Percentiles rank a stretch among this genome's conserved stretches.
Evolutionary conservation across 1,140 invertebrate genomes (phyloP).

Genomic region (Lerema accius): DNA sequence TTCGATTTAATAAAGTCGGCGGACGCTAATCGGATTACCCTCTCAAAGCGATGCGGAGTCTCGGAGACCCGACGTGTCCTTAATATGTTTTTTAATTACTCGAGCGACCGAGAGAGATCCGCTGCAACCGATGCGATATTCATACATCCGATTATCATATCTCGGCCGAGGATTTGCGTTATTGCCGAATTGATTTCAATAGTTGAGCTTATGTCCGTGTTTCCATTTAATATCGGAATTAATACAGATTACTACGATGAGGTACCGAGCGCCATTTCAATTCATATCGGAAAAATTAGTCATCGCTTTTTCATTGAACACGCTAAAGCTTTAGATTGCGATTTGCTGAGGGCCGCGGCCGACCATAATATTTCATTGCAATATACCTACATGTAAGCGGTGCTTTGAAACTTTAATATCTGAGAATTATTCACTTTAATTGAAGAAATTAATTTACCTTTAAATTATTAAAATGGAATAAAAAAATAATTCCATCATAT

Average conservation of each 20-base stretch:
- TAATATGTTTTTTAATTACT: conserved; percentile 69
- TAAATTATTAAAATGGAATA: too few species aligned
- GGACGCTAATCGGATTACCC: conserved; percentile 49
- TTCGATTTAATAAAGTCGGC: conserved; percentile 48
- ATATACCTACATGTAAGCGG: too few species aligned
- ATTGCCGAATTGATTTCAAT: conserved; percentile 53
- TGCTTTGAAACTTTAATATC: too few species aligned
- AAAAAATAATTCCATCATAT: too few species aligned
- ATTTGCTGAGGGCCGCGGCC: too few species aligned
- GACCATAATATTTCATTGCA: too few species aligned
- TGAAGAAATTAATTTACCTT: too few species aligned
- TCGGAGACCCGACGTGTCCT: conserved; percentile 38
- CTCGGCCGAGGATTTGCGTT: conserved; percentile 46
- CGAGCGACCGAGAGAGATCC: conserved; percentile 12
- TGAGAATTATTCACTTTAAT: too few species aligned
- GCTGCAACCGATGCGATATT: conserved; percentile 23
- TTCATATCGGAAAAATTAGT: conserved; percentile 34
- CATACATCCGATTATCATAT: conserved; percentile 50
- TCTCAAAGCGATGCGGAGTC: conserved; percentile 27
- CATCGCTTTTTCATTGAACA: conserved; percentile 27
- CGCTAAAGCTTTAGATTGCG: conserved; percentile 10
- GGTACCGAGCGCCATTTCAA: conserved; percentile 16
- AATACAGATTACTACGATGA: conserved; percentile 47
- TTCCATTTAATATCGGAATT: conserved; percentile 53
- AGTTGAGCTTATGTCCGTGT: conserved; percentile 42